Evolutionary conservation across 2,113 vertebrate species (phyloP).

Genomic region (Indicator indicator): DNA sequence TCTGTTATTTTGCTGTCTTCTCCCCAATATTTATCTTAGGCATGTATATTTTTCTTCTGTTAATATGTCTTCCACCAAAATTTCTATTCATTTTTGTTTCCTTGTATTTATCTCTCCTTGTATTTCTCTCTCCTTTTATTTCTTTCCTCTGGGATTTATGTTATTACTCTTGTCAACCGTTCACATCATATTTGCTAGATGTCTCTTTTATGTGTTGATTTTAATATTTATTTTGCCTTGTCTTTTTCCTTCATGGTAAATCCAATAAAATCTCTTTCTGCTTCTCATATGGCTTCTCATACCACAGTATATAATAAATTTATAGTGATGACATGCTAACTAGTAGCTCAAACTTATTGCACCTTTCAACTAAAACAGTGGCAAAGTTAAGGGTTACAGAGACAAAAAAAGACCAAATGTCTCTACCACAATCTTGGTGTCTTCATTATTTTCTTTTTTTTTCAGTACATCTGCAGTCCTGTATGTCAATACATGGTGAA

Average conservation of each 20-base stretch:
- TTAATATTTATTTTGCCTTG: conserved; percentile 38
- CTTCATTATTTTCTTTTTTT: neutral
- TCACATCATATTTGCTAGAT: neutral
- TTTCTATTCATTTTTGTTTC: neutral
- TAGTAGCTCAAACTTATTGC: neutral
- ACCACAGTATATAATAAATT: neutral
- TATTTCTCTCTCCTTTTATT: neutral
- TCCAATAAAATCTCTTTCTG: neutral
- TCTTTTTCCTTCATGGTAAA: neutral
- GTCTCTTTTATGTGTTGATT: neutral
- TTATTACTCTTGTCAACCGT: conserved; percentile 8
- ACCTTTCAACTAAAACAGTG: neutral
- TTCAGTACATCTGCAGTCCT: neutral
- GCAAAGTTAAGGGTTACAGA: neutral
- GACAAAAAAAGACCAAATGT: neutral
- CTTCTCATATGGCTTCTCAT: neutral
- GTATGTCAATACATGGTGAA: neutral
- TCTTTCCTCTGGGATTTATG: neutral
- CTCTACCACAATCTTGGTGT: neutral
- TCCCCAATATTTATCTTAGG: neutral
- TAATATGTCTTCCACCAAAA: neutral
- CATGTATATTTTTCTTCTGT: neutral
- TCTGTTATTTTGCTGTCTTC: neutral
- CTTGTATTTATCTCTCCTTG: neutral
- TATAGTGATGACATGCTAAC: neutral